Evolutionary conservation across 2,113 vertebrate species (phyloP).

Genomic region (Trematomus loennbergii): DNA sequence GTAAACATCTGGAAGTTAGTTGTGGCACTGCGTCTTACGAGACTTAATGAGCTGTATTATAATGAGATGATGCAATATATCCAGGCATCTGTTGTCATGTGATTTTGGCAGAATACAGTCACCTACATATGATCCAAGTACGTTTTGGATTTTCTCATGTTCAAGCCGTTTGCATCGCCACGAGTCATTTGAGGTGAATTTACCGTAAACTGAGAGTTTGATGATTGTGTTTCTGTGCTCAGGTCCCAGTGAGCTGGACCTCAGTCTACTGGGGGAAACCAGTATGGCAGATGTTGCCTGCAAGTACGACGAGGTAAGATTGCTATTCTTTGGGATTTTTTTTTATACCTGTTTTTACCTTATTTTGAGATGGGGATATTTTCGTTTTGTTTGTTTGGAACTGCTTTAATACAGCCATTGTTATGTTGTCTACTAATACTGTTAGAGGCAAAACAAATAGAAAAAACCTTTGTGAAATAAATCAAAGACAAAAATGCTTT

Average conservation of each 20-base stretch:
- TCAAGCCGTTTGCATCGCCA: too few relatives aligned
- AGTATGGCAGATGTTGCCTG: slow-evolving; percentile 83
- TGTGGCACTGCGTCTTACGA: background rate
- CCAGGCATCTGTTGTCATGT: too few relatives aligned
- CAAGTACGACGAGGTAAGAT: slow-evolving; percentile 91
- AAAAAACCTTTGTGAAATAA: too few relatives aligned
- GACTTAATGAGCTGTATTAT: background rate
- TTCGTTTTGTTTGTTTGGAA: background rate
- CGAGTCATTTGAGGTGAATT: background rate
- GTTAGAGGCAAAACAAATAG: background rate
- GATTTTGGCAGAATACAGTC: background rate
- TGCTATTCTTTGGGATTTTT: background rate
- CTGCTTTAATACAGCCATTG: background rate
- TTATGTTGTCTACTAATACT: background rate
- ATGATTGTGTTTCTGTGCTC: slow-evolving; percentile 53
- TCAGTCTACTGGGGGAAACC: slow-evolving; percentile 86
- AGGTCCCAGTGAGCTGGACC: slow-evolving; percentile 91
- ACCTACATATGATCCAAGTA: background rate
- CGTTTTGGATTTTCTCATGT: background rate
- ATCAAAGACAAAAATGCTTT: too few relatives aligned
- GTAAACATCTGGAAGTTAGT: background rate
- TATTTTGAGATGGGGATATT: background rate
- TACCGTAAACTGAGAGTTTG: background rate
- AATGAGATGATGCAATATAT: background rate
- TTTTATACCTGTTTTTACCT: background rate